Evolutionary conservation across 30 jellyfish, hydroid and myxozoan species (phyloP), one percentile per base, ranked within the genome.

Genomic region (Aurelia aurita): DNA sequence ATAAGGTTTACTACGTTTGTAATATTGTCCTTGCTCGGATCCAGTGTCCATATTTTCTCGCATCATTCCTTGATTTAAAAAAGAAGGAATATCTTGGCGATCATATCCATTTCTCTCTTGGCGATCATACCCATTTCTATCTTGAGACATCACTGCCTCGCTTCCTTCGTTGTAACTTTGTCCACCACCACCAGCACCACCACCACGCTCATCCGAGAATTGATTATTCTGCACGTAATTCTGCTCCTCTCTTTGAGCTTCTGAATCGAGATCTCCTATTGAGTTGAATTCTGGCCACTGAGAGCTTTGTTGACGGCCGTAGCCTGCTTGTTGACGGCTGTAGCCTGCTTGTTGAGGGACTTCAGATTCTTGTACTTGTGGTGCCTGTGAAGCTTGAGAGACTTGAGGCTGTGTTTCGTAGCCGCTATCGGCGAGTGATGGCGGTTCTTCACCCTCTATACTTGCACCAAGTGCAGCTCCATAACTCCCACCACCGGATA

Each of bases 81-180:
- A 83, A 4, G 80, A 68, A 20, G 93, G 84, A 45, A 83, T 83
- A 16, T 83, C 93, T 32, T 83, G 93, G 28, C 93, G 85, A 58
- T 82, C 91, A 34, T 82, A 82, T n/a, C n/a, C n/a, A n/a, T n/a
- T n/a, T n/a, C n/a, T n/a, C n/a, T 82, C 91, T 29, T 82, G 91
- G 21, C 91, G 86, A 60, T 83, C 93, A 35, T 83, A 83, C 43
- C 79, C 73, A 34, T 83, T 83, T 71, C 67, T 74, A 18, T 83
- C 93, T 27, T 71, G 58, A 16, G 86, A 20, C 80, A 83, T 69
- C 77, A 61, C 34, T 69, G 91, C 39, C 14, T 69, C 87, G 44
- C 79, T 61, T 0, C 49, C 77, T 35, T 72, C 88, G 8, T 59
- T 77, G 60, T 77, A 77, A 46, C 65, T 57, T 8, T 39, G 51